phyloP scores from a whole-genome alignment of 2,888 invertebrate species.

The Acleris holmiana region DNA sequence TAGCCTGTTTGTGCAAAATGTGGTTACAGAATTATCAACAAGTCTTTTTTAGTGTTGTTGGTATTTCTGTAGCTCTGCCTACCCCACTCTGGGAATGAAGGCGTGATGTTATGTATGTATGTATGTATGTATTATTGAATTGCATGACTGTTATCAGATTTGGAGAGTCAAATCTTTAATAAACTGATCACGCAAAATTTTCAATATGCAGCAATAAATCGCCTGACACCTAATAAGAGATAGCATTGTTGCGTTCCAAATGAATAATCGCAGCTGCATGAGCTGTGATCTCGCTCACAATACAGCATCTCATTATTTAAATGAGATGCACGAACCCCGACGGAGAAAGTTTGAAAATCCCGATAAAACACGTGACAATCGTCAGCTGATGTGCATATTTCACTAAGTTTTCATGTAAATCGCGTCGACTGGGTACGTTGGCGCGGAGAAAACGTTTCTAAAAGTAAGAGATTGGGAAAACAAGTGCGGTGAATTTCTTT shows the following conservation, averaged over 20 bases:
- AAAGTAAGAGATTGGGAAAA: constrained; percentile 64
- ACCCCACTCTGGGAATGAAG: too few species aligned
- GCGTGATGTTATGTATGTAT: too few species aligned
- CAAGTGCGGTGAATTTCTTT: constrained; percentile 64
- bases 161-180: neutral
- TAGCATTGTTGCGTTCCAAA: constrained; percentile 40
- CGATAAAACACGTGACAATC: constrained; percentile 77
- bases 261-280: constrained; percentile 61
- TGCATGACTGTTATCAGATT: neutral
- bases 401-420: constrained; percentile 79
- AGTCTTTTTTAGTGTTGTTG: too few species aligned
- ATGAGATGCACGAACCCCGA: constrained; percentile 70
- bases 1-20: too few species aligned
- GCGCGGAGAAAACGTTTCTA: constrained; percentile 57
- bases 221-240: constrained; percentile 27
- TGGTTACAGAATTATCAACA: too few species aligned
- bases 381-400: constrained; percentile 78
- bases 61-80: too few species aligned
- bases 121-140: too few species aligned
- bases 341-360: constrained; percentile 75
- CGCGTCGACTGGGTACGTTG: constrained; percentile 57
- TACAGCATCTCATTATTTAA: constrained; percentile 72
- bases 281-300: constrained; percentile 62
- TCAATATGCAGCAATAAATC: constrained; percentile 11
- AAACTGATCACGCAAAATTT: neutral